Base-by-base conservation (phyloP, 2,888 invertebrate genomes). In the Escarpia spicata region DNA sequence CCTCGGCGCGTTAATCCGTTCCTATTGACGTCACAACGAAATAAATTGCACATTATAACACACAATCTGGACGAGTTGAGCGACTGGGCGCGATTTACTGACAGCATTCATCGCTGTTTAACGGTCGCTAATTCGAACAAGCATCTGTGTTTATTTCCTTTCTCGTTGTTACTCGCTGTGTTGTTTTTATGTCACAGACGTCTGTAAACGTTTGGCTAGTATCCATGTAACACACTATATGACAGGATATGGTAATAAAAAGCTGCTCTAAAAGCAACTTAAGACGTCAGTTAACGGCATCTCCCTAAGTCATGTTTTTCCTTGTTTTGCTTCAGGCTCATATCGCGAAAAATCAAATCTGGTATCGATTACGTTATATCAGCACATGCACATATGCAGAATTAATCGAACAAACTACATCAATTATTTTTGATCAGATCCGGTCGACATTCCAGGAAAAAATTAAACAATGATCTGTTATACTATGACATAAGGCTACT, bases 71-170 rank as follows among this genome's bases (percentile, higher is more conserved):
- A n/a, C 75, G 75, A 26, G 15, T 75, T 75, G 19, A 26, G 75
- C 75, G 19, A n/a, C n/a, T 75, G 75, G 12, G 75, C 75, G 26
- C 75, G 75, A 75, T 75, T 75, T 75, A 75, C 75, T 75, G 75
- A 75, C 75, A 75, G n/a, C 75, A 75, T 75, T 75, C 26, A 75
- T 75, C 75, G 26, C 75, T 26, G 26, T 75, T 75, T 75, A 75
- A 75, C 19, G 75, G 75, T 26, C 26, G n/a, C 75, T 75, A 75
- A 75, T 75, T 75, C 75, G 75, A 75, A 75, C n/a, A 75, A 75
- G 75, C 75, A 75, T 75, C 19, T 75, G 75, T 75, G 75, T 75
- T 75, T 75, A 75, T 75, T 75, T 75, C 75, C 75, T 75, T 75
- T 26, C 75, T 75, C 9, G 15, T 52, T 52, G 9, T 52, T 52